phyloP scores from a whole-genome alignment of 2,113 vertebrate species.

The Acinonyx jubatus region DNA sequence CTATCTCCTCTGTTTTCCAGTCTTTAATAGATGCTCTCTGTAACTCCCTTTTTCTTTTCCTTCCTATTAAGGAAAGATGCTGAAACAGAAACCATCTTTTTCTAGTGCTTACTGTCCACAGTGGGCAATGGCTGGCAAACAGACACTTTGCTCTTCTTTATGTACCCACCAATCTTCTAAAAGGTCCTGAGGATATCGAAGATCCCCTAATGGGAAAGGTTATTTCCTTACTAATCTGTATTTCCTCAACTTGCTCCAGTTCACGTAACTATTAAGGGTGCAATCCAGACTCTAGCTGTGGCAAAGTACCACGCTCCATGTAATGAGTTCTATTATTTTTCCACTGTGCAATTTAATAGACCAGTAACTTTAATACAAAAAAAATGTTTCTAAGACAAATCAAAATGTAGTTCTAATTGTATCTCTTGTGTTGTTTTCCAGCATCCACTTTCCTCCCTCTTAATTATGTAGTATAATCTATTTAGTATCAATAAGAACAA shows the following conservation, averaged over 20 bases:
- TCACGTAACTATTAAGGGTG: background rate
- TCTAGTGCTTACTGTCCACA: background rate
- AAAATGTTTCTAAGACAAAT: slow-evolving; percentile 41
- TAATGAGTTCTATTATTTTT: slow-evolving; percentile 66
- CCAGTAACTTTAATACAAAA: slow-evolving; percentile 56
- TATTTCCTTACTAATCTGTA: slow-evolving; percentile 11
- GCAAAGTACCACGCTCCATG: background rate
- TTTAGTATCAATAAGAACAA: background rate
- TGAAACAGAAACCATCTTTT: background rate
- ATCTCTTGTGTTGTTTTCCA: background rate
- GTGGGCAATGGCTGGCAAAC: background rate
- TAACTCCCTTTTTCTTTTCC: background rate
- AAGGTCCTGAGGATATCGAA: background rate
- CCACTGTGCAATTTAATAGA: slow-evolving; percentile 66
- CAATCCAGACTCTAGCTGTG: slow-evolving; percentile 18
- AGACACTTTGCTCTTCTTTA: background rate
- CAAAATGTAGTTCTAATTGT: slow-evolving; percentile 30
- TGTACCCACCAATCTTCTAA: background rate
- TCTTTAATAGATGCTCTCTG: background rate
- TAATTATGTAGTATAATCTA: background rate
- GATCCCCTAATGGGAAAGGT: background rate
- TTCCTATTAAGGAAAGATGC: background rate
- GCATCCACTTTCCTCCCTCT: background rate
- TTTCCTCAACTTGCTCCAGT: slow-evolving; percentile 12
- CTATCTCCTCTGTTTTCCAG: background rate